These are phyloP conservation scores for Agapornis roseicollis DNA, from an alignment of 2,113 vertebrate genomes.

Conservation along the genomic window DNA sequence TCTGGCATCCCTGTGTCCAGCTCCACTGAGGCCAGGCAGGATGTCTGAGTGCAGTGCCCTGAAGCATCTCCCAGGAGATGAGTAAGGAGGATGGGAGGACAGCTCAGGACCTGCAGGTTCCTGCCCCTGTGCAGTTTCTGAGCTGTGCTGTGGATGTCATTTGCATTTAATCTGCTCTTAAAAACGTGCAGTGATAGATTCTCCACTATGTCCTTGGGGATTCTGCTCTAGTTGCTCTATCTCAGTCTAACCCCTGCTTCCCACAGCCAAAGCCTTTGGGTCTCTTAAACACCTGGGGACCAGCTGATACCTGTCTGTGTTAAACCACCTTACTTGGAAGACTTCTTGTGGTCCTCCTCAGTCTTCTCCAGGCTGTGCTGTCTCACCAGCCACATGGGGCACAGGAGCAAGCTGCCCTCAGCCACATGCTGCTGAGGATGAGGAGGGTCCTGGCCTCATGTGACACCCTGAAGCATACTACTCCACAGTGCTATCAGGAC, in stretches of 20 bases:
- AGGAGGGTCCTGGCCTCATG: neutral
- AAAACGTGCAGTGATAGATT: no score
- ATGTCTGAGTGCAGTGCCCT: neutral
- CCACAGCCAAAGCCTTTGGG: neutral
- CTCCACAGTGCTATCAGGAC: neutral
- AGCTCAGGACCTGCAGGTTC: neutral
- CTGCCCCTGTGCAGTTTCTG: rapidly evolving
- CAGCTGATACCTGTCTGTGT: neutral
- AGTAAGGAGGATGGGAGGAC: neutral
- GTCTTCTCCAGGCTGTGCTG: neutral
- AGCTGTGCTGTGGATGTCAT: rapidly evolving
- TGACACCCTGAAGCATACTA: neutral
- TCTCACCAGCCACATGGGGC: rapidly evolving
- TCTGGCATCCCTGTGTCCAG: neutral
- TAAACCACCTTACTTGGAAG: neutral
- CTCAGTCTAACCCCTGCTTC: neutral
- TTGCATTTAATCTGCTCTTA: neutral
- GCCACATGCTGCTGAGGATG: rapidly evolving
- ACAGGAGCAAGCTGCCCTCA: rapidly evolving
- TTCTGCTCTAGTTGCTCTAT: neutral
- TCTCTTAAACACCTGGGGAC: neutral
- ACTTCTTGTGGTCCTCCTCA: neutral
- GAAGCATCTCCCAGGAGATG: neutral
- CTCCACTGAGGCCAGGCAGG: neutral
- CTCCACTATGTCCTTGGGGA: neutral